Base-by-base conservation (phyloP, 2,797 vertebrate genomes). In the Semotilus atromaculatus region DNA sequence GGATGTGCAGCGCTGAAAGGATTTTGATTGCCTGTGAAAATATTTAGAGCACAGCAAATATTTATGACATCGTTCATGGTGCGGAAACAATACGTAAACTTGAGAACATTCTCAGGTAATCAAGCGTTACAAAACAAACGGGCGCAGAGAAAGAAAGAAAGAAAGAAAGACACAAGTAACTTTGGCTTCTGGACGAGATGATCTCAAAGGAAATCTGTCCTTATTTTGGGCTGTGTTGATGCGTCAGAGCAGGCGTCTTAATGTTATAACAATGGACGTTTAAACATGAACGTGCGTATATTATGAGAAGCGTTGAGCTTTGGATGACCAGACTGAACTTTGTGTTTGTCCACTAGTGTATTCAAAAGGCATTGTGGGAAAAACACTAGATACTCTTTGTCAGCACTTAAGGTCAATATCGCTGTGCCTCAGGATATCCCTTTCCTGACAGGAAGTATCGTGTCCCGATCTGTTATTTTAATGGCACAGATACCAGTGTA, bases 381-480 rank as follows among this genome's bases (percentile, higher is more conserved):
- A 95, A 96, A 94, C 92, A 95, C 91, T 94, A 95, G 94, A 95
- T 95, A 92, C 90, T 94, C 94, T 95, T 94, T 95, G 95, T 95
- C 94, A 96, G 95, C 95, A 95, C 95, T 95, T 95, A 94, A 93
- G 92, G 94, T 94, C 93, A 95, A 92, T 94, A 95, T 96, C 91
- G 90, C 90, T 88, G 88, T 93, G 94, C 94, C 94, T 94, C 94
- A 95, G 95, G 95, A 96, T 94, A 95, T 96, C 95, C 95, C 89
- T 93, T 95, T 94, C 93, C 94, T 91, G 89, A 94, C 92, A 94
- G 94, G 95, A 96, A 94, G 94, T 91, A 95, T 95, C 91, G 93
- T 90, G 91, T 91, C 88, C 77, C 75, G 87, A 92, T 93, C 92
- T 88, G 88, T 72, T 89, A 76, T 86, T 82, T 84, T 82, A 89